phyloP scores from a whole-genome alignment of 2,888 invertebrate genomes.

The Hybos culiciformis region DNA sequence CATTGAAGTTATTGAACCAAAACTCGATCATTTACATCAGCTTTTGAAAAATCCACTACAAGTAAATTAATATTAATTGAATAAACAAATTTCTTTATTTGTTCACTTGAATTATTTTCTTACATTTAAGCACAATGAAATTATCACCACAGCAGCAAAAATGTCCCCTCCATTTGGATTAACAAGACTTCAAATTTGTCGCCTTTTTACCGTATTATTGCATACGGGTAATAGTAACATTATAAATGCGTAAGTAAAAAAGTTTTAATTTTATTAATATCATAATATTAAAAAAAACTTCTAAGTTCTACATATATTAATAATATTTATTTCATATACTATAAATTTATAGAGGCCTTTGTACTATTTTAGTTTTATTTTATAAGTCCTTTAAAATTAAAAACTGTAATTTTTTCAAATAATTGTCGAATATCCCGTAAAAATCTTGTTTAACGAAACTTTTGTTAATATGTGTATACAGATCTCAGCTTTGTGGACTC shows the following conservation, averaged over 20 bases:
- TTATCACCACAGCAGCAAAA: constrained; percentile 55
- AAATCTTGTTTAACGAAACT: too few relatives aligned
- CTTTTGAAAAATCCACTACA: constrained; percentile 53
- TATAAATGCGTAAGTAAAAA: constrained; percentile 44
- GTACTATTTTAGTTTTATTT: too few relatives aligned
- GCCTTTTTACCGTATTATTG: constrained; percentile 63
- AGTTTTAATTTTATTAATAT: neutral
- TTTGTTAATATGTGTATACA: too few relatives aligned
- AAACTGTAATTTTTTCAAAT: too few relatives aligned
- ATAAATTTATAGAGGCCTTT: too few relatives aligned
- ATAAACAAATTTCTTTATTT: neutral
- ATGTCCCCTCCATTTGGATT: constrained; percentile 65
- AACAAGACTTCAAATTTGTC: constrained; percentile 65
- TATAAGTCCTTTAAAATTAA: too few relatives aligned
- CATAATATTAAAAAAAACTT: too few relatives aligned
- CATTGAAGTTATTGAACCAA: constrained; percentile 47
- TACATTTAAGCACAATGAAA: constrained; percentile 41
- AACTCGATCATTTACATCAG: constrained; percentile 55
- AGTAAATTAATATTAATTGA: constrained; percentile 35
- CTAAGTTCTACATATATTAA: too few relatives aligned
- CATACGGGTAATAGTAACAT: constrained; percentile 58
- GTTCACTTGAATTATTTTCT: neutral
- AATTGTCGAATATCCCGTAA: too few relatives aligned
- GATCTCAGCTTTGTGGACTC: too few relatives aligned
- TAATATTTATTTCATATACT: too few relatives aligned